Evolutionary conservation across 2,888 invertebrate genomes (phyloP).

Genomic region (Tupiocoris notatus): DNA sequence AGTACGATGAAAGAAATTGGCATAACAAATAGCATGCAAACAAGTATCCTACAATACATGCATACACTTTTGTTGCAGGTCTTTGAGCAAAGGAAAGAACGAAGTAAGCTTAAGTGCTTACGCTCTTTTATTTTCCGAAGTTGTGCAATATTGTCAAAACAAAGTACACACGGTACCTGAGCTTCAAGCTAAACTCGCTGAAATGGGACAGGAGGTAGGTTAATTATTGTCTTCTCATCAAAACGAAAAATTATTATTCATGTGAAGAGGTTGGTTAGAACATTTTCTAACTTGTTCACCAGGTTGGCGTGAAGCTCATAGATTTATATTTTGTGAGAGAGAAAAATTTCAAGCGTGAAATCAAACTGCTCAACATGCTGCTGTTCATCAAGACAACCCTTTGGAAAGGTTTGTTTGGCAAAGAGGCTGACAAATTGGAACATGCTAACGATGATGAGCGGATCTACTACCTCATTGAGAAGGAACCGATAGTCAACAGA

Average conservation of each 20-base stretch:
- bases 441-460: conserved; percentile 98
- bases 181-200: conserved; percentile 90
- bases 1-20: no score
- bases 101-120: conserved; percentile 91
- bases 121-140: conserved; percentile 94
- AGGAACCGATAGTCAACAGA: conserved; percentile 93
- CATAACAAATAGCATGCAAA: no score
- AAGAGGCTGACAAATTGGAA: conserved; percentile 97
- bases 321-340: conserved; percentile 94
- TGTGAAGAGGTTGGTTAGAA: no score
- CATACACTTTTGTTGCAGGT: conserved; percentile 54
- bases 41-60: no score
- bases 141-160: conserved; percentile 97
- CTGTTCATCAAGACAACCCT: conserved; percentile 93
- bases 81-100: conserved; percentile 85
- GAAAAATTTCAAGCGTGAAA: conserved; percentile 89
- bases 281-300: no score
- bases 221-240: no score
- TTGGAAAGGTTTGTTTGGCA: conserved; percentile 97
- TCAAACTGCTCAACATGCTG: conserved; percentile 89
- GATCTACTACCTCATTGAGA: conserved; percentile 97
- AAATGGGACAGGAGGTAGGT: conserved; percentile 86
- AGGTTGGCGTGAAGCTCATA: conserved; percentile 84
- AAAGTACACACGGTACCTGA: conserved; percentile 93
- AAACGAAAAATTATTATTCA: no score